Percentiles rank a stretch among this genome's conserved stretches.
Conservation (phyloP, 2,113 vertebrate species). For the Pavo muticus region DNA sequence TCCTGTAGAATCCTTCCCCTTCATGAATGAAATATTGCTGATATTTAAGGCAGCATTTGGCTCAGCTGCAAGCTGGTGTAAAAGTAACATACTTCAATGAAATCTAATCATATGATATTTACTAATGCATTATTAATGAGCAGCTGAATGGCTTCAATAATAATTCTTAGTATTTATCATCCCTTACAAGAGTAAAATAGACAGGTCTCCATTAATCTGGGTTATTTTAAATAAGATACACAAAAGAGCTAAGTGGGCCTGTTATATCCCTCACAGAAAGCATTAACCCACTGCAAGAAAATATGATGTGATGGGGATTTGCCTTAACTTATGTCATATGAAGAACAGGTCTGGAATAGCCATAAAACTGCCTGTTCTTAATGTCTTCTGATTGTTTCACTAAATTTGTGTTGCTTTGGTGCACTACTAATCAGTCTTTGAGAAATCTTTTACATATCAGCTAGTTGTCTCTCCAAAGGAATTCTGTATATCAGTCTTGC, state of each 20-base stretch:
- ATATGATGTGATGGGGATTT: background rate
- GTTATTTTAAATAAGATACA: constrained; percentile 42
- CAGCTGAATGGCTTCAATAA: constrained; percentile 7
- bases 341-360: background rate
- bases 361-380: constrained; percentile 35
- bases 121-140: constrained; percentile 53
- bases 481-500: background rate
- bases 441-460: constrained; percentile 19
- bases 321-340: background rate
- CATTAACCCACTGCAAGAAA: background rate
- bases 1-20: background rate
- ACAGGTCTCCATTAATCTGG: constrained; percentile 39
- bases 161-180: constrained; percentile 45
- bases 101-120: constrained; percentile 51
- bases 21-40: constrained; percentile 36
- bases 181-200: constrained; percentile 1
- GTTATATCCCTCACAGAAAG: background rate
- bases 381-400: constrained; percentile 39
- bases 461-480: background rate
- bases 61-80: constrained; percentile 17
- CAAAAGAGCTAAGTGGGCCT: background rate
- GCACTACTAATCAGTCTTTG: constrained; percentile 18
- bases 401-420: constrained; percentile 34
- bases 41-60: background rate
- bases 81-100: background rate